Evolutionary conservation across 2,113 vertebrate species (phyloP), one percentile per base, ranked within the genome.

Genomic region (Pollachius pollachius): DNA sequence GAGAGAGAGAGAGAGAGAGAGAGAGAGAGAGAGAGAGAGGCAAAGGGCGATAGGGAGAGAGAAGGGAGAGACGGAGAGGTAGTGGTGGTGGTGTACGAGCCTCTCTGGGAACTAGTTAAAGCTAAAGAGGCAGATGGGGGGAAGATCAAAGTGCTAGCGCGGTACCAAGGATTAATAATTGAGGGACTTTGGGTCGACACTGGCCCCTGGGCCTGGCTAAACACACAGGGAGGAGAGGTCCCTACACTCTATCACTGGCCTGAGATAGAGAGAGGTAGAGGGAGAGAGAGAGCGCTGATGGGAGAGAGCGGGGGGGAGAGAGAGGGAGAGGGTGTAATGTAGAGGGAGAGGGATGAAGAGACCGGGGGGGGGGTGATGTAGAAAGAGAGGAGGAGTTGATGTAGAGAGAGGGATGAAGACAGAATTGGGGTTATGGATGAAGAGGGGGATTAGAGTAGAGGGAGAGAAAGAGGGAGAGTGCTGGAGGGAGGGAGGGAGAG

Each of bases 81-180:
- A 37, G 27, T 25, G 8, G 23, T 25, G 8, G 23, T 21, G 52
- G 41, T 34, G 18, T 23, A 52, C 6, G 61, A 54, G 69, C 85
- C 81, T 89, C 88, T 70, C 54, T 72, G 84, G 89, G 70, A 86
- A 84, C 87, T 84, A 77, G 84, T 86, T 89, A 87, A 88, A 87
- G 88, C 80, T 65, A 80, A 87, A 86, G 88, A 79, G 73, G 79
- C 82, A 81, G 85, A 86, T 87, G 85, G 74, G 75, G 74, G 62
- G 71, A 87, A 83, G 90, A 92, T 91, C 88, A 92, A 92, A 93
- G 85, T 71, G 81, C 81, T 79, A 71, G 80, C 60, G 21, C 71
- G 81, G 81, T 82, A 71, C 79, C 60, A 78, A 81, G 80, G 84
- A 89, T 92, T 84, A 89, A 92, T 92, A 90, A 92, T 93, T 92